Evolutionary conservation across 2,113 vertebrate genomes (phyloP).

Genomic region (Phycodurus eques): DNA sequence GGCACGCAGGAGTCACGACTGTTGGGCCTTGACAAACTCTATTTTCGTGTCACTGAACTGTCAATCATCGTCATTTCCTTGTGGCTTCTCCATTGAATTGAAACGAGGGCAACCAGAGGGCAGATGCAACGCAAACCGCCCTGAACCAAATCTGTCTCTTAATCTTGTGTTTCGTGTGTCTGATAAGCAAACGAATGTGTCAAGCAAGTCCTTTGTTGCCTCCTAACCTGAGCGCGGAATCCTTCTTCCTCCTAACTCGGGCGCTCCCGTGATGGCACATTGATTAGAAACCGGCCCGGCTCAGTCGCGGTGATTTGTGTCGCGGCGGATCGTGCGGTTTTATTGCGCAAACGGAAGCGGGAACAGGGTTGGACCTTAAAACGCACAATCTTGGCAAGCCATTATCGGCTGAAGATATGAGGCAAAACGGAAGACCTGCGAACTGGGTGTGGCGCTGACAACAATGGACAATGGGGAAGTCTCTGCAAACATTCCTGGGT

Average conservation of each 20-base stretch:
- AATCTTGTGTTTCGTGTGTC: background rate
- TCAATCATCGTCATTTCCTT: background rate
- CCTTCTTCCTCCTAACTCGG: background rate
- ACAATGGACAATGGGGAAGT: constrained; percentile 13
- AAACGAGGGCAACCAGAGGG: too few species aligned
- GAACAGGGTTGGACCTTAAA: background rate
- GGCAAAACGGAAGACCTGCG: background rate
- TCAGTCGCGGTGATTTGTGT: background rate
- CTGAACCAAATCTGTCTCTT: background rate
- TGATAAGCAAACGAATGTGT: background rate
- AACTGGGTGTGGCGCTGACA: constrained; percentile 15
- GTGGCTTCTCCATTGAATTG: too few species aligned
- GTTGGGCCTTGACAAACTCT: too few species aligned
- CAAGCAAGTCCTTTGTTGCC: background rate
- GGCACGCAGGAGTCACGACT: too few species aligned
- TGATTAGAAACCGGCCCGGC: background rate
- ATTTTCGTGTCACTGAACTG: background rate
- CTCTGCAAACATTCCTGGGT: constrained; percentile 22
- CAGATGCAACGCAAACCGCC: background rate
- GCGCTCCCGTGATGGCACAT: background rate
- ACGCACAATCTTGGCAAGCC: background rate
- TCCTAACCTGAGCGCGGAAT: too few species aligned
- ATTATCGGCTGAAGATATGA: background rate
- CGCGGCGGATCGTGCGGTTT: background rate
- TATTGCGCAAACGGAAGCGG: background rate